phyloP scores from a whole-genome alignment of 2,888 invertebrate species.

The Metalampra italica region DNA sequence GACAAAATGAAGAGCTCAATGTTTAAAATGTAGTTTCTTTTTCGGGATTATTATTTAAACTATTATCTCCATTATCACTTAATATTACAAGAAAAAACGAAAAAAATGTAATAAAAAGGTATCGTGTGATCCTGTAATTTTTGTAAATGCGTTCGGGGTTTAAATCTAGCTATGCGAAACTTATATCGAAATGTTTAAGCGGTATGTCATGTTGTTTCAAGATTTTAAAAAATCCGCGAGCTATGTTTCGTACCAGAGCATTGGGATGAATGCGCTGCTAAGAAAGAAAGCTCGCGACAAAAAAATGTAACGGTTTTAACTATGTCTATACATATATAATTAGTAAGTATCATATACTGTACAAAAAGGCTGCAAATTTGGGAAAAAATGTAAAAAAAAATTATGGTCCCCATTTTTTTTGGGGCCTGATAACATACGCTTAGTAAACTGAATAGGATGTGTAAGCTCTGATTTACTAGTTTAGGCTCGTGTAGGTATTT shows the following conservation, averaged over 20 bases:
- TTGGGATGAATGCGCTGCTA: constrained; percentile 17
- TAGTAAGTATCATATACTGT: constrained; percentile 76
- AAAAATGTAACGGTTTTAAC: constrained; percentile 66
- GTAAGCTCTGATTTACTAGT: constrained; percentile 61
- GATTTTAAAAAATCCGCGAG: constrained; percentile 46
- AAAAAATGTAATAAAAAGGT: constrained; percentile 47
- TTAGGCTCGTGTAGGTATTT: constrained; percentile 38
- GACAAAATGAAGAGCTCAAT: background rate
- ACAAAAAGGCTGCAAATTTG: constrained; percentile 71
- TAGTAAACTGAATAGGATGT: constrained; percentile 71
- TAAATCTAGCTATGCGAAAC: constrained; percentile 52
- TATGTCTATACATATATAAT: constrained; percentile 72
- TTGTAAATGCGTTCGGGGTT: constrained; percentile 45
- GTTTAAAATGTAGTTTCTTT: constrained; percentile 54
- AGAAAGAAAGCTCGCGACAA: constrained; percentile 47
- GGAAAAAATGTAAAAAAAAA: constrained; percentile 68
- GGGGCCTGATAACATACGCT: constrained; percentile 72
- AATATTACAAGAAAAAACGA: constrained; percentile 34
- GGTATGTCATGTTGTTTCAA: constrained; percentile 53
- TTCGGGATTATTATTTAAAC: constrained; percentile 29
- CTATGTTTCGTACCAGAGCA: constrained; percentile 36
- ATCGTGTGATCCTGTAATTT: constrained; percentile 46
- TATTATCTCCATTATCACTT: constrained; percentile 37
- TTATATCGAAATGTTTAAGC: constrained; percentile 52
- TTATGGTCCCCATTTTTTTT: constrained; percentile 57